A percentile compares a stretch with the other conserved stretches of the same genome.
These are phyloP conservation scores for Sminthurinus aureus DNA, from an alignment of 2,888 invertebrate species.

Conservation along the genomic window DNA sequence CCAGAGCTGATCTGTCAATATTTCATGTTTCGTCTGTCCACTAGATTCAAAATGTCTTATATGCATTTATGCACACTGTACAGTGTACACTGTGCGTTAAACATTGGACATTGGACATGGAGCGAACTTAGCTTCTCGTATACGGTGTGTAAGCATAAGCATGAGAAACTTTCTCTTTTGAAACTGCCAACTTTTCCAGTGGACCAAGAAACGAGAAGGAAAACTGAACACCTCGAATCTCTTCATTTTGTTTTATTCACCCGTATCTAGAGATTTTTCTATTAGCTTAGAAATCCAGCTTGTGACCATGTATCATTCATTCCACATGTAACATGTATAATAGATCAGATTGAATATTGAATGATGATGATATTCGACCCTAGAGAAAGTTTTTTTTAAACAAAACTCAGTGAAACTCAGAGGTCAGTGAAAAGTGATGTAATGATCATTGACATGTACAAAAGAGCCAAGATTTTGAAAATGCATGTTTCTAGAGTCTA, in stretches of 20 bases:
- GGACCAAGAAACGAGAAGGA: not conserved
- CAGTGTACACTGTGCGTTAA: not conserved
- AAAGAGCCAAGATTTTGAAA: no score
- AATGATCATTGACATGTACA: no score
- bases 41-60: not conserved
- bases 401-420: not conserved
- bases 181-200: not conserved
- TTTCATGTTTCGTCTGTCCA: not conserved
- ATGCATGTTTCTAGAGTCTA: no score
- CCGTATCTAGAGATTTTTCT: not conserved
- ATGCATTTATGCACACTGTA: no score
- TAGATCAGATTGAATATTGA: no score
- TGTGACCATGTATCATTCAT: not conserved
- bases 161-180: not conserved
- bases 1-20: not conserved
- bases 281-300: no score
- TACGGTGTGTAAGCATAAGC: not conserved
- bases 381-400: no score
- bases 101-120: not conserved
- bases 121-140: not conserved
- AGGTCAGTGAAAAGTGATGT: not conserved
- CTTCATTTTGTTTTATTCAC: constrained; percentile 5
- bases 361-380: no score
- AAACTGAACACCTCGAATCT: not conserved
- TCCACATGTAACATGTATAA: no score